Conservation (phyloP, 2,113 vertebrate species). For the Strix uralensis region DNA sequence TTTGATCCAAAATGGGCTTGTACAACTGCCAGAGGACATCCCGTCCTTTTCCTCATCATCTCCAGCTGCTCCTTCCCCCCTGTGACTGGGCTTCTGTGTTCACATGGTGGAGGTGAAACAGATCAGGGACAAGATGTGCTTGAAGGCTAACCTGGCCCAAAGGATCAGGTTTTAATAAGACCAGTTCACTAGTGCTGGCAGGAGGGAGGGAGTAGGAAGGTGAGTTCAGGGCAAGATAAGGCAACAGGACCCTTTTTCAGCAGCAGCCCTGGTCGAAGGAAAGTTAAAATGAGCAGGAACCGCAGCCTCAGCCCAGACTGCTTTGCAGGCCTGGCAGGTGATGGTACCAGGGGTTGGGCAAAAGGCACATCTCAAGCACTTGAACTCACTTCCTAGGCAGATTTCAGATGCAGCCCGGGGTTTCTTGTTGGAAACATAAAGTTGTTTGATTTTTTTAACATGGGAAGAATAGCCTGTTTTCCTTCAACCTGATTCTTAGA, state of each 20-base stretch:
- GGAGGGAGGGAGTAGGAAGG: not conserved
- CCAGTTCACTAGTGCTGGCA: not conserved
- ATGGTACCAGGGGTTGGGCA: not conserved
- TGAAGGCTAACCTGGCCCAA: not conserved
- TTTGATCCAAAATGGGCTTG: not conserved
- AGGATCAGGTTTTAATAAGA: not conserved
- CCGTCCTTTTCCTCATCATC: not conserved
- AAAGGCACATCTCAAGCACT: not conserved
- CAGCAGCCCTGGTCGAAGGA: not conserved
- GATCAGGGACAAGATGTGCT: not conserved
- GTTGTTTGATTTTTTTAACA: not conserved
- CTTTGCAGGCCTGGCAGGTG: not conserved
- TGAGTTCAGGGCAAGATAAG: not conserved
- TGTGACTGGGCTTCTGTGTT: not conserved
- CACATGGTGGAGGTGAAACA: fast-evolving
- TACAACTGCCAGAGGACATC: not conserved
- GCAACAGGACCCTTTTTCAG: not conserved
- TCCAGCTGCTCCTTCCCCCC: not conserved
- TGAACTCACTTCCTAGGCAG: not conserved
- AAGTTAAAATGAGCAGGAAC: not conserved
- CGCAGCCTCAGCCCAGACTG: not conserved
- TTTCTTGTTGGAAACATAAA: not conserved
- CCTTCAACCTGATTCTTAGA: not conserved
- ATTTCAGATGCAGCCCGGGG: not conserved
- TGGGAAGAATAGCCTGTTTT: not conserved